Base-by-base conservation (phyloP, 2,113 vertebrate genomes). In the Daubentonia madagascariensis region DNA sequence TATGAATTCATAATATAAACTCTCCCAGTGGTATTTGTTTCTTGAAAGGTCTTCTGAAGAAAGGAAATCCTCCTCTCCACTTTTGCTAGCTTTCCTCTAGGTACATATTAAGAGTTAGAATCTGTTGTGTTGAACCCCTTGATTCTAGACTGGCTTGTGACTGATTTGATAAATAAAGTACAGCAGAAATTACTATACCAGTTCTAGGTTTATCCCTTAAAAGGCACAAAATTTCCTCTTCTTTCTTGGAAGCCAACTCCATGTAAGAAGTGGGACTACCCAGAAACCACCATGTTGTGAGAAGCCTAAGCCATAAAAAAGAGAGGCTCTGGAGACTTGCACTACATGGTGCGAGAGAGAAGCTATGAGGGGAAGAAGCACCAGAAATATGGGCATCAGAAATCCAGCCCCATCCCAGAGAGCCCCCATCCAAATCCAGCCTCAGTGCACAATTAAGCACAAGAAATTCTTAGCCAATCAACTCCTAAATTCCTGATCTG, bases 351-450 rank as follows among this genome's bases (percentile, higher is more conserved):
- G 50, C 28, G 25, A 68, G 37, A 92, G 12, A 79, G 43, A 87
- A 37, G 4, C 16, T 1, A 40, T 22, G 0, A 75, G 14, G 54
- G n/a, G n/a, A n/a, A 80, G 20, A 43, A 40, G 9, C 23, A 73
- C 6, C 12, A n/a, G n/a, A n/a, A n/a, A 52, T 52, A 12, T 20
- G 12, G 8, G 1, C 28, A 65, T 14, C 57, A 75, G n/a, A 90
- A 54, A 43, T 32, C 22, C 30, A 85, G 25, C 8, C 59, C 3
- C 9, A 50, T 5, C 13, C 23, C 28, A 85, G 14, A 52, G 28
- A 52, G 6, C 3, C 2, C 14, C 0, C 1, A n/a, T 1, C 6
- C 70, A 61, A 79, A 35, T 90, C 7, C 22, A 52, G 4, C n/a
- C 0, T 50, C 25, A 80, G 52, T 59, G 5, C 0, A 8, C 16